These are phyloP conservation scores for Lasius platythorax DNA, from an alignment of 2,888 invertebrate species.

Conservation along the genomic window DNA sequence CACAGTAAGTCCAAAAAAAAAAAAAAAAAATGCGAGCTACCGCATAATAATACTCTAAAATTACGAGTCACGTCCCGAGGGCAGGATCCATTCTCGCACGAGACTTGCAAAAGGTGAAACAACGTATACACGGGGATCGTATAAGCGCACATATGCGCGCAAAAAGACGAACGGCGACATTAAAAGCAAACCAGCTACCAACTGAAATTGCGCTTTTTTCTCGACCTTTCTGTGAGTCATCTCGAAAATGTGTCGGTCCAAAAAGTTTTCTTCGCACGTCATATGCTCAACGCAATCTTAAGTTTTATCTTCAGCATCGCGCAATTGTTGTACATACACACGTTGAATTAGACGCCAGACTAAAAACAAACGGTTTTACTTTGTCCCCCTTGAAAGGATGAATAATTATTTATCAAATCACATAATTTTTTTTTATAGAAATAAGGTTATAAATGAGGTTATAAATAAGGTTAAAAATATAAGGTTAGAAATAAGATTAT, in stretches of 20 bases:
- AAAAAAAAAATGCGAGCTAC: conserved; percentile 65
- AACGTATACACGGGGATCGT: neutral
- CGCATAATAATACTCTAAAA: conserved; percentile 81
- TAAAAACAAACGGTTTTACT: neutral
- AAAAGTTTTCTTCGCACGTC: neutral
- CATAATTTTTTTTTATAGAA: neutral
- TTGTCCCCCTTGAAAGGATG: neutral
- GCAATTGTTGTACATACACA: neutral
- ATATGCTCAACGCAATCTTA: neutral
- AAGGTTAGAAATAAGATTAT: neutral
- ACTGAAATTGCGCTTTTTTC: conserved; percentile 7
- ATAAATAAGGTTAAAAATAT: neutral
- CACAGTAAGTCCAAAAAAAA: conserved; percentile 42
- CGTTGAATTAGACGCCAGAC: neutral
- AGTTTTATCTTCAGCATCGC: neutral
- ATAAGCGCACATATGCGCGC: conserved; percentile 1
- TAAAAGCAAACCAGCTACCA: conserved; percentile 1
- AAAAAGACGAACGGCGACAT: neutral
- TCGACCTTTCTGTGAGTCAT: neutral
- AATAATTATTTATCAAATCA: neutral
- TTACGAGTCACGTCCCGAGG: conserved; percentile 79
- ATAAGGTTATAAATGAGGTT: neutral
- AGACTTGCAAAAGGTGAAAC: conserved; percentile 5
- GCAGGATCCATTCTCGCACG: conserved; percentile 65
- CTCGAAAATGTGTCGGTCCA: neutral